Evolutionary conservation across 2,797 vertebrate species (phyloP).

Genomic region (Pangasius djambal): DNA sequence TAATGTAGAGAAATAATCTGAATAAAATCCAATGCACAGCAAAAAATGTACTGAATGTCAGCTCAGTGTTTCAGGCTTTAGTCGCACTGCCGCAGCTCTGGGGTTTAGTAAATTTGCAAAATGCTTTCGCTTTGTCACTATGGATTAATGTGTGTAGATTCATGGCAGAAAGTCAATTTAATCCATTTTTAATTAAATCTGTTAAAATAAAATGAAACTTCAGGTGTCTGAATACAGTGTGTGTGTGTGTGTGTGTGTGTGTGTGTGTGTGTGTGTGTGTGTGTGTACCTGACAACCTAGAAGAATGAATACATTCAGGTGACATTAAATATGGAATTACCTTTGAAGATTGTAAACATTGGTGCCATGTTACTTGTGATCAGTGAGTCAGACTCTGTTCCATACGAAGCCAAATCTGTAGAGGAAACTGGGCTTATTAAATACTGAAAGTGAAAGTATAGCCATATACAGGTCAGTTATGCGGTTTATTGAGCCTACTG

Average conservation of each 20-base stretch:
- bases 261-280: background rate
- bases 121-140: background rate
- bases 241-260: conserved; percentile 3
- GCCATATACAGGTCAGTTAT: background rate
- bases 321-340: conserved; percentile 66
- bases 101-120: too few relatives aligned
- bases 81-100: too few relatives aligned
- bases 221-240: background rate
- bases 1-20: too few relatives aligned
- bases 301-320: background rate
- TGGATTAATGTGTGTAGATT: background rate
- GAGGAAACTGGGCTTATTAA: background rate
- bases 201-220: too few relatives aligned
- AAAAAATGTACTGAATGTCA: too few relatives aligned
- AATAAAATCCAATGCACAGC: too few relatives aligned
- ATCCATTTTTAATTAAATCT: background rate
- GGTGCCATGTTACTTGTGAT: conserved; percentile 92
- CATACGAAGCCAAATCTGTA: conserved; percentile 64
- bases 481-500: conserved; percentile 77
- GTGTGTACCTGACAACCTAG: background rate
- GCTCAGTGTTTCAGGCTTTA: too few relatives aligned
- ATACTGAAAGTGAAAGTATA: background rate
- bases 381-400: conserved; percentile 77
- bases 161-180: background rate
- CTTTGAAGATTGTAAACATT: conserved; percentile 87